Base-by-base conservation (phyloP, 2,797 vertebrate genomes). In the Caiman crocodilus region DNA sequence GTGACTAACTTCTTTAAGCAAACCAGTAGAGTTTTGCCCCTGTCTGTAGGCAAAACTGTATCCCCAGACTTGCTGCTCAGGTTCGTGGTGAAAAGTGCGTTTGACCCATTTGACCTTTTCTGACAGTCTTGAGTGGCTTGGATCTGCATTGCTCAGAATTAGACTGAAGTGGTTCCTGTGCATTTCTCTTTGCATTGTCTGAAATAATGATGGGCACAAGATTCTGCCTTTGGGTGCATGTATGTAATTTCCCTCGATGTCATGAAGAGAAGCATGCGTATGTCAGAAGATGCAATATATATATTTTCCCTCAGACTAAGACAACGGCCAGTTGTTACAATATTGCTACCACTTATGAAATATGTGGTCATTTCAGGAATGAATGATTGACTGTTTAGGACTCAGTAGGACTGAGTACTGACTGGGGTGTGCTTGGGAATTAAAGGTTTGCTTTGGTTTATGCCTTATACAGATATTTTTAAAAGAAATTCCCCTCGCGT, bases 171-270 rank as follows among this genome's bases (percentile, higher is more conserved):
- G 14, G 67, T 71, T 77, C 71, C 56, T 76, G 61, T 1, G 1
- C 3, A 0, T 92, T 93, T 82, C 71, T 88, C 91, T 85, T 63
- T 89, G 1, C 55, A 63, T 78, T 84, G 25, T 86, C 85, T 95
- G 90, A 95, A 1, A 0, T 77, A 82, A 61, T 67, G 42, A 81
- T 17, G 67, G 85, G 57, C 93, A 81, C 77, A 83, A 90, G 4
- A 25, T 94, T 76, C 92, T 89, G 95, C 92, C 88, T 90, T 90
- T 0, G 0, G 93, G 85, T 2, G 0, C 91, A 80, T 2, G 2
- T 0, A 0, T 91, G 90, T 87, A 75, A 94, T 96, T 96, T 95
- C 94, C 93, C 93, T 96, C 91, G 90, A 91, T 94, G 95, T 94
- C 91, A 91, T 32, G n/a, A 17, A n/a, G 64, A 65, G 26, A 17